phyloP scores from a whole-genome alignment of 2,888 invertebrate species.

The Anoncus sp. region DNA sequence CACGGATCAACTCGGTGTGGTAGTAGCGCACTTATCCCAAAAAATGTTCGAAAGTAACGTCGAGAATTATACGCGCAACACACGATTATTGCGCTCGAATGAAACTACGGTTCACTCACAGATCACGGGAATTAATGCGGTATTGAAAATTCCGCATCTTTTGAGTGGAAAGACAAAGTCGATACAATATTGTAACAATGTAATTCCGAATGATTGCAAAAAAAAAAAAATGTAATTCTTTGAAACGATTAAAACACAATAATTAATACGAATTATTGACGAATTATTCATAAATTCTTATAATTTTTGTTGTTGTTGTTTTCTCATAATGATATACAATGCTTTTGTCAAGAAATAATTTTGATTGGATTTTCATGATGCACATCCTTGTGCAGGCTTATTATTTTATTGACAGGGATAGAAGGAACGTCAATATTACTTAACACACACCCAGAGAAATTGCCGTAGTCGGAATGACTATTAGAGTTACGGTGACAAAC shows the following conservation, averaged over 20 bases:
- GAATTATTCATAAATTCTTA: neutral
- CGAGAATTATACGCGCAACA: slow-evolving; percentile 27
- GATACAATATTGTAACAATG: too few species aligned
- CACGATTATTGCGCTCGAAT: neutral
- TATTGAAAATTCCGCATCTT: neutral
- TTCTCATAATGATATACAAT: neutral
- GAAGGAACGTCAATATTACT: slow-evolving; percentile 22
- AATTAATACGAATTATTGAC: neutral
- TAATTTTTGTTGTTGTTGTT: neutral
- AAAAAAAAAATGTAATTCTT: too few species aligned
- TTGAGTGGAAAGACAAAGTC: neutral
- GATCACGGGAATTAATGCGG: neutral
- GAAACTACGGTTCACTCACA: slow-evolving; percentile 11
- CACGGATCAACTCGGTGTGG: slow-evolving; percentile 25
- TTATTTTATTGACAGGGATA: slow-evolving; percentile 28
- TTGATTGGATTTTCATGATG: neutral
- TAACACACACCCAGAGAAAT: slow-evolving; percentile 21
- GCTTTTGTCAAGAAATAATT: neutral
- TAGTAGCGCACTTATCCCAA: slow-evolving; percentile 27
- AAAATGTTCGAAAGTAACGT: slow-evolving; percentile 48
- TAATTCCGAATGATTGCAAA: too few species aligned
- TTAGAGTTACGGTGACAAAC: neutral
- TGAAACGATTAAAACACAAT: neutral
- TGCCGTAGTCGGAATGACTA: neutral
- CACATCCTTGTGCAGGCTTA: neutral